phyloP scores from a whole-genome alignment of 2,797 vertebrate species.

The Eospalax fontanierii region DNA sequence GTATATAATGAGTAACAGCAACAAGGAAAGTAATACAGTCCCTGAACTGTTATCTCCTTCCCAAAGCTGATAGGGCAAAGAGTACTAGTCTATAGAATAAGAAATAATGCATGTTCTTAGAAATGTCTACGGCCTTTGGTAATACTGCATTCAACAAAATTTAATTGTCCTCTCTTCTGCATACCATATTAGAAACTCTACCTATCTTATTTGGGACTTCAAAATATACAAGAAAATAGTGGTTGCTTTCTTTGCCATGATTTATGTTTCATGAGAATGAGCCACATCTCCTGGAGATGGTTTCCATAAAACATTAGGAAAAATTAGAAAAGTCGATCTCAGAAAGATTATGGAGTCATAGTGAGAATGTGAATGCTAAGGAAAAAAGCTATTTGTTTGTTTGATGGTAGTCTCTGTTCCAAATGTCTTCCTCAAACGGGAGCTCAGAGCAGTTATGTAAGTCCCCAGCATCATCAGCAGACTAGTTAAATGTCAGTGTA shows the following conservation, averaged over 20 bases:
- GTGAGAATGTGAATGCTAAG: not conserved
- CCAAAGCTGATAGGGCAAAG: not conserved
- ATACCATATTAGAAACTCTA: not conserved
- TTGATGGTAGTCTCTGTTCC: not conserved
- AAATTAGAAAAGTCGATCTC: not conserved
- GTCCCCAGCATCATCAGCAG: not conserved
- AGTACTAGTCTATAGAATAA: not conserved
- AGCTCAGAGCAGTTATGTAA: not conserved
- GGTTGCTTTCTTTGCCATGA: not conserved
- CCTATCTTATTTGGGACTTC: no score
- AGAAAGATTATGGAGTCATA: not conserved
- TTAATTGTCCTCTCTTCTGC: not conserved
- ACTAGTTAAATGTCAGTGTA: not conserved
- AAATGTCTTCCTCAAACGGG: not conserved
- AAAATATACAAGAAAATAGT: conserved; percentile 29
- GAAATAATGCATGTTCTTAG: not conserved
- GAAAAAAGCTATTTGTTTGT: not conserved
- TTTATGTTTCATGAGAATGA: conserved; percentile 2
- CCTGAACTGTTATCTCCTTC: not conserved
- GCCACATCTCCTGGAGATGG: not conserved
- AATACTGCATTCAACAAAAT: not conserved
- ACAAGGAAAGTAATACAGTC: not conserved
- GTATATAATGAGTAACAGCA: not conserved
- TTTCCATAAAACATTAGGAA: not conserved
- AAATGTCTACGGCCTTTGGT: not conserved